Base-by-base conservation (phyloP, 1,140 invertebrate genomes). In the Zaprionus inermis region DNA sequence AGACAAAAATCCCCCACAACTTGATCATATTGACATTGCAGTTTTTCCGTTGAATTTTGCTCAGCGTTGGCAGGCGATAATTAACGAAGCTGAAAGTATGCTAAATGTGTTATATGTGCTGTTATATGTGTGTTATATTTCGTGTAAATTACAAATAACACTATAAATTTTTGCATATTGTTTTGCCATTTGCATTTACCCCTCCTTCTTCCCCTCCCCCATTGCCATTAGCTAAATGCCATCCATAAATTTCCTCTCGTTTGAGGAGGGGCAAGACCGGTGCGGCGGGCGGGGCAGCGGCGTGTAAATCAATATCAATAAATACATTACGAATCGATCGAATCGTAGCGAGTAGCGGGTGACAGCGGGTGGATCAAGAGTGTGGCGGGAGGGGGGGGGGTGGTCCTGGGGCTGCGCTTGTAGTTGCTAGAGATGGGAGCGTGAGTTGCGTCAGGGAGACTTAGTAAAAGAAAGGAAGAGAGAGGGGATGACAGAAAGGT, bases 61-160 rank as follows among this genome's bases (percentile, higher is more conserved):
- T 22, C n/a, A n/a, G 44, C 46, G 20, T 30, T 30, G 28, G 24
- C 38, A 41, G 22, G 20, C n/a, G 22, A 32, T 67, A 58, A 57
- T 67, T 44, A 57, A 57, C 22, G 41, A 66, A 58, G 38, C 38
- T 44, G n/a, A 44, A 44, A 16, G n/a, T 44, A 66, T 68, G 38
- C 38, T 44, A 16, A 44, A 16, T 44, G 38, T 16, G n/a, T 44
- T 44, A 16, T 44, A 44, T 22, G 18, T 49, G 16, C 5, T 56
- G 65, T 63, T 69, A 51, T 61, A 74, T 5, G 44, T 49, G 16
- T 56, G 65, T 63, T 69, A 51, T 61, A 74, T 69, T 82, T 74
- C 79, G 83, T 83, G 83, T 86, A 66, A 86, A 88, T 88, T 82
- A 77, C 83, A 69, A 86, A 68, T 77, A 85, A 81, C 82, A 86